These are phyloP conservation scores for Syrrhaptes paradoxus DNA, from an alignment of 2,113 vertebrate genomes.

Conservation along the genomic window DNA sequence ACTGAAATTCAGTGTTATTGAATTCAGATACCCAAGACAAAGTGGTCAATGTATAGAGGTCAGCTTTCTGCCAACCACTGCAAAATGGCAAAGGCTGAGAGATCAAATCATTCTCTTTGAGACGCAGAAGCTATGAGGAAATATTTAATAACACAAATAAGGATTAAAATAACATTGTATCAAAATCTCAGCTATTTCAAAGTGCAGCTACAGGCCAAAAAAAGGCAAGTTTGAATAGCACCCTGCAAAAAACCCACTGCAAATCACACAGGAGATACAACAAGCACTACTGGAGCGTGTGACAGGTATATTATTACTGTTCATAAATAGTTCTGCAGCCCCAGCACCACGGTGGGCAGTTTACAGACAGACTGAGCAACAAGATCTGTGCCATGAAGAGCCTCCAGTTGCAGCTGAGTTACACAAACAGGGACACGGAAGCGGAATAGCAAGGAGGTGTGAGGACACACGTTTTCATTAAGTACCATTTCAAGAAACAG, in stretches of 20 bases:
- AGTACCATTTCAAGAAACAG: neutral
- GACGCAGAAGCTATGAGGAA: neutral
- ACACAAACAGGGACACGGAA: neutral
- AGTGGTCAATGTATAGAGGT: neutral
- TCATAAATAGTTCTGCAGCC: neutral
- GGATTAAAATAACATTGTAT: neutral
- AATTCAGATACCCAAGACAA: neutral
- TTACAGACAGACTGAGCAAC: neutral
- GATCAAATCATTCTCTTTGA: neutral
- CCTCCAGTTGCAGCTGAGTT: neutral
- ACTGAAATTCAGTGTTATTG: neutral
- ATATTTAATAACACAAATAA: neutral
- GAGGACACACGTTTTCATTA: neutral
- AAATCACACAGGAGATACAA: neutral
- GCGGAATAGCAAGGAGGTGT: neutral
- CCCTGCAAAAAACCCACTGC: neutral
- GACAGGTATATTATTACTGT: conserved; percentile 6
- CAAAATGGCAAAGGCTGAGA: neutral
- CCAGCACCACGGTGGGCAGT: neutral
- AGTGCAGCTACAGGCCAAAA: neutral
- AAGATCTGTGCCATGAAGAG: neutral
- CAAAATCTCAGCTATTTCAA: neutral
- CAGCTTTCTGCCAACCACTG: neutral
- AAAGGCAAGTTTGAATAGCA: neutral
- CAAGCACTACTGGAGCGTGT: neutral